Percentiles rank a stretch among this genome's conserved stretches.
Evolutionary conservation across 2,797 vertebrate species (phyloP).

Genomic region (Mus caroli): DNA sequence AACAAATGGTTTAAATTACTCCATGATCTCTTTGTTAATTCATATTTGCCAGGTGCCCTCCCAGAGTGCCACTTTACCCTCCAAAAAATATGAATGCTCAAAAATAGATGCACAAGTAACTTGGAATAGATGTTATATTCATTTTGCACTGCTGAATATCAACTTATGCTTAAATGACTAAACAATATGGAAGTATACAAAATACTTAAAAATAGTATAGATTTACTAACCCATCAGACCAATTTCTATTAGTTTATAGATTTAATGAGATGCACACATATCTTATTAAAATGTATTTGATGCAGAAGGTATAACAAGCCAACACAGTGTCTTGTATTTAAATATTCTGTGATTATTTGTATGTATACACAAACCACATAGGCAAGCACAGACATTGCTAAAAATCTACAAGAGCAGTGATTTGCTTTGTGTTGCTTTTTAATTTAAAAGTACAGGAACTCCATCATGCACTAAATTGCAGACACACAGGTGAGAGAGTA

Average conservation of each 20-base stretch:
- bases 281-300: background rate
- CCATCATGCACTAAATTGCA: background rate
- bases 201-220: background rate
- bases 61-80: constrained; percentile 43
- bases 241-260: background rate
- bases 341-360: background rate
- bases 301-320: background rate
- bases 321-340: background rate
- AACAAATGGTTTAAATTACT: constrained; percentile 67
- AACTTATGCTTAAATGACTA: constrained; percentile 12
- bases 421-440: background rate
- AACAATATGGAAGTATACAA: background rate
- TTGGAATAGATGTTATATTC: background rate
- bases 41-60: constrained; percentile 21
- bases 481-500: too few relatives aligned
- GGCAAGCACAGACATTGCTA: background rate
- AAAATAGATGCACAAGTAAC: background rate
- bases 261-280: background rate
- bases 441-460: background rate
- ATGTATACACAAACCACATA: background rate
- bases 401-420: background rate
- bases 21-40: constrained; percentile 48
- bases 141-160: background rate
- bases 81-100: background rate
- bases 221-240: background rate